Evolutionary conservation across 2,888 invertebrate species (phyloP).

Genomic region (Dexiosoma caninum): DNA sequence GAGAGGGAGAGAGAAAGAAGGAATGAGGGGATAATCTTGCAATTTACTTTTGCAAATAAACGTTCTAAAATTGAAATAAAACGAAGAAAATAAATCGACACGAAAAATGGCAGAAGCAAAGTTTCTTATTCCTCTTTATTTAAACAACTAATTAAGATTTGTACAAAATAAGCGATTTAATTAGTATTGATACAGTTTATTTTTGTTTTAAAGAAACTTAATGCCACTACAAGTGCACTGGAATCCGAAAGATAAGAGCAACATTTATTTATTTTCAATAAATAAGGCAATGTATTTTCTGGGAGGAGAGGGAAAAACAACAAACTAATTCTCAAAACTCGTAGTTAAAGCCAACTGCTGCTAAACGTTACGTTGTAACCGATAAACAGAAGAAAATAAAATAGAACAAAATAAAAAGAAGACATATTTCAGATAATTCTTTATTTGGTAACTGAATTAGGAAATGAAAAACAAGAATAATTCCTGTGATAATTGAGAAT

Average conservation of each 20-base stretch:
- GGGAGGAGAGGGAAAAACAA: too few relatives aligned
- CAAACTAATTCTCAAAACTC: too few relatives aligned
- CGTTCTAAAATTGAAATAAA: neutral
- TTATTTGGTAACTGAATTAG: too few relatives aligned
- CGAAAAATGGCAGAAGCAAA: neutral
- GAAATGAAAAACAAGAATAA: too few relatives aligned
- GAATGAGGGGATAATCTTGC: slow-evolving; percentile 7
- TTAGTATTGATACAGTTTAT: slow-evolving; percentile 43
- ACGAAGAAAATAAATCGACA: neutral
- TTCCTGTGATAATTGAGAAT: too few relatives aligned
- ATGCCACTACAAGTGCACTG: neutral
- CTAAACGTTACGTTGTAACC: too few relatives aligned
- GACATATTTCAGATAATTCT: too few relatives aligned
- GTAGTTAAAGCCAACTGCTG: too few relatives aligned
- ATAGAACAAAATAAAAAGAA: too few relatives aligned
- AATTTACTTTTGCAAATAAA: slow-evolving; percentile 19
- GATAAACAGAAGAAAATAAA: too few relatives aligned
- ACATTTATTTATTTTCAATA: neutral
- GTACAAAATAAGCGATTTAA: slow-evolving; percentile 44
- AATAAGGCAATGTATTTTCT: too few relatives aligned
- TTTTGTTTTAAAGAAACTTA: neutral
- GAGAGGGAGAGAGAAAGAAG: too few relatives aligned
- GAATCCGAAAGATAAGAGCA: neutral
- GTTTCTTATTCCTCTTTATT: slow-evolving; percentile 32
- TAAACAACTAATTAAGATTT: slow-evolving; percentile 54